A percentile compares a stretch with the other conserved stretches of the same genome.
phyloP scores from a whole-genome alignment of 2,888 invertebrate species.

The Caenorhabditis zanzibari region DNA sequence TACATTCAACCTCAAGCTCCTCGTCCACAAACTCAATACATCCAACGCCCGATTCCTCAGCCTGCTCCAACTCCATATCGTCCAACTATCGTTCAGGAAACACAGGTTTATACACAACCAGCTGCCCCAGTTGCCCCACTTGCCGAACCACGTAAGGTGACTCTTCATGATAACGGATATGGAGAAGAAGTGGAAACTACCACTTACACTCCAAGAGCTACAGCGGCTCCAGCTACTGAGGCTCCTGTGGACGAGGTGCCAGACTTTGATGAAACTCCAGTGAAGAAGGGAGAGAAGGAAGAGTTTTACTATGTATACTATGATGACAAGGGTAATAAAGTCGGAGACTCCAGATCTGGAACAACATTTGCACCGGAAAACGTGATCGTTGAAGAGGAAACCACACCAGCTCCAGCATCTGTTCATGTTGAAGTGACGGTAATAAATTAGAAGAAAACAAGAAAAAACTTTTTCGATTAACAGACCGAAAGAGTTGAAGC shows the following conservation, averaged over 20 bases:
- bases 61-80: conserved; percentile 36
- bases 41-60: conserved; percentile 22
- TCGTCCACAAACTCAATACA: conserved; percentile 34
- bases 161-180: conserved; percentile 57
- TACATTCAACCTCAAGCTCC: conserved; percentile 57
- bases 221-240: conserved; percentile 1
- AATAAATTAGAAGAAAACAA: background rate
- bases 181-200: conserved; percentile 42
- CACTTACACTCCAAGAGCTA: conserved; percentile 31
- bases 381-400: conserved; percentile 49
- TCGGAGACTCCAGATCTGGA: conserved; percentile 62
- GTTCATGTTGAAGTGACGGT: conserved; percentile 46
- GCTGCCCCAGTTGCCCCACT: conserved; percentile 50
- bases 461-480: background rate
- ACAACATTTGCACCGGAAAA: conserved; percentile 60
- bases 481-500: conserved; percentile 50
- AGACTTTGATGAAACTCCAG: conserved; percentile 48
- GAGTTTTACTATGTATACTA: conserved; percentile 66
- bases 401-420: conserved; percentile 33
- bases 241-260: conserved; percentile 51
- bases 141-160: conserved; percentile 31
- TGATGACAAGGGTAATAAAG: conserved; percentile 64
- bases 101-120: conserved; percentile 46
- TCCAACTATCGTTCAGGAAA: conserved; percentile 28
- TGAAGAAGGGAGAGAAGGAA: conserved; percentile 54